phyloP scores from a whole-genome alignment of 2,797 vertebrate species.

The Lacerta viridis region DNA sequence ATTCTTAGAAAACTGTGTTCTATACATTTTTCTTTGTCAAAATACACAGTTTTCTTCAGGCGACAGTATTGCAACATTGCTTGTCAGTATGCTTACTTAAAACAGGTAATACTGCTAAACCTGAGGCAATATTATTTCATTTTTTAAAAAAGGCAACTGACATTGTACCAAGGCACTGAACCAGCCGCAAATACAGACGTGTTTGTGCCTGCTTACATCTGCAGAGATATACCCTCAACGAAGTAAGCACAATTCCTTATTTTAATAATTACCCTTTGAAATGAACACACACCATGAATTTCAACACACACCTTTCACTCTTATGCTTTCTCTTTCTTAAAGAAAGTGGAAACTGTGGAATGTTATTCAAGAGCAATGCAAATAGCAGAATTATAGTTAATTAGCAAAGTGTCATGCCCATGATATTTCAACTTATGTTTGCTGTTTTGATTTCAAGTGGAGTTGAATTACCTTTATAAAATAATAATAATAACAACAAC shows the following conservation, averaged over 20 bases:
- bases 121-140: constrained; percentile 44
- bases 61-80: constrained; percentile 24
- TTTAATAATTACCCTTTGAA: constrained; percentile 77
- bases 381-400: constrained; percentile 65
- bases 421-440: not conserved
- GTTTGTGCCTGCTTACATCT: constrained; percentile 69
- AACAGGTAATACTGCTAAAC: constrained; percentile 62
- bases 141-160: constrained; percentile 59
- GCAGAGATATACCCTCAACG: constrained; percentile 61
- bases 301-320: constrained; percentile 71
- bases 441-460: not conserved
- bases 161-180: constrained; percentile 56
- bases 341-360: constrained; percentile 63
- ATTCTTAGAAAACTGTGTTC: constrained; percentile 10
- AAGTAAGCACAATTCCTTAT: constrained; percentile 78
- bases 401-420: constrained; percentile 54
- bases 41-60: constrained; percentile 38
- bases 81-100: constrained; percentile 16
- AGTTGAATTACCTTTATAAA: not conserved
- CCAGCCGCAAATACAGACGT: constrained; percentile 61
- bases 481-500: not conserved
- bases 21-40: constrained; percentile 10
- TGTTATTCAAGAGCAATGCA: constrained; percentile 56
- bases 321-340: constrained; percentile 68
- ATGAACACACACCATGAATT: constrained; percentile 73